Base-by-base conservation (phyloP, 2,113 vertebrate species). In the Nothoprocta pentlandii region DNA sequence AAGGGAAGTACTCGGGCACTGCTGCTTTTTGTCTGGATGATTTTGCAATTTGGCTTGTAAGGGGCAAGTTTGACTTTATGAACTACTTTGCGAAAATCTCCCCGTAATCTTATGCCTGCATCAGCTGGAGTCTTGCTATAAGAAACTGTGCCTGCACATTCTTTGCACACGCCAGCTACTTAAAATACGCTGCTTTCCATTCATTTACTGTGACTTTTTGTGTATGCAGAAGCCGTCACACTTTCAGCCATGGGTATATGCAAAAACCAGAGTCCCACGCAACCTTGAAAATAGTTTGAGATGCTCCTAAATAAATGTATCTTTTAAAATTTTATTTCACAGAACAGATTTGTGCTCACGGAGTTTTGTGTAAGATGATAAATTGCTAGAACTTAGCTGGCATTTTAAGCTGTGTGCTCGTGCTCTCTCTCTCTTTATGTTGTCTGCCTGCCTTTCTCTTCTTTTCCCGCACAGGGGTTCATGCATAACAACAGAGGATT, bases 401-500 rank as follows among this genome's bases (percentile, higher is more conserved):
- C 54, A 1, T 71, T 74, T 42, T 36, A 44, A 36, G 49, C 63
- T 9, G 12, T 19, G 28, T 0, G 0, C 26, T 46, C 9, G 34
- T 9, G 34, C 62, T 14, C 69, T 75, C 58, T 41, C 36, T 66
- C 69, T 77, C 58, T 41, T 30, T 66, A n/a, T 5, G 1, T 44
- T 1, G 0, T 71, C 58, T 78, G 51, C 42, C 84, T 75, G 61
- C 66, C 80, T 92, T 90, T 87, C 74, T 96, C 64, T 76, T 76
- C 80, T 94, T 91, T 94, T 82, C 36, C 32, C 92, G 63, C 8
- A 1, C 20, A 56, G 54, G 44, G 67, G 42, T 93, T 96, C 75
- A 71, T 95, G 32, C 49, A 70, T 92, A 95, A 87, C 86, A 95
- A 93, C 76, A 78, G 59, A 75, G 19, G 59, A 59, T 97, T 96